phyloP scores from a whole-genome alignment of 2,888 invertebrate species.

The Aspidiotus rigidus region DNA sequence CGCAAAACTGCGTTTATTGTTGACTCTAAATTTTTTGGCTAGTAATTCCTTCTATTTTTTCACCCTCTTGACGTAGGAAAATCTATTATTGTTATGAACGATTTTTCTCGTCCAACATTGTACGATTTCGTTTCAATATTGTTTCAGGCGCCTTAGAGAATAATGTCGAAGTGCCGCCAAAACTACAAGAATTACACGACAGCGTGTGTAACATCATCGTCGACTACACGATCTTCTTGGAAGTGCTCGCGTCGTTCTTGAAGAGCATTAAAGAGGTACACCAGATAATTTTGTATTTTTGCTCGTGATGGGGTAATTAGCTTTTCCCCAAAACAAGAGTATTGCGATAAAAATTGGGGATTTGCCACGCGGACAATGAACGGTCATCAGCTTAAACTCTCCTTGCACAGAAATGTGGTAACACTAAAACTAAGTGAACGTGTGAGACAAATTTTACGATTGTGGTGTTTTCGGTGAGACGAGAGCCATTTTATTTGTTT shows the following conservation, averaged over 20 bases:
- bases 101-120: not conserved
- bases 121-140: not conserved
- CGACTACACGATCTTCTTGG: conserved; percentile 61
- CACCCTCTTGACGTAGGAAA: conserved; percentile 8
- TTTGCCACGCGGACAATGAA: no score
- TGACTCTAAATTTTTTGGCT: conserved; percentile 13
- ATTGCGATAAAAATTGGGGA: no score
- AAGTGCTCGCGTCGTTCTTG: conserved; percentile 62
- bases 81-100: not conserved
- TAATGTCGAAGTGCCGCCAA: conserved; percentile 55
- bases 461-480: no score
- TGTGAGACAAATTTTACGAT: no score
- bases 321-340: no score
- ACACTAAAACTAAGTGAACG: no score
- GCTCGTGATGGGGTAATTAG: no score
- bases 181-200: conserved; percentile 57
- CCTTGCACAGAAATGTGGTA: no score
- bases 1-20: not conserved
- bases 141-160: conserved; percentile 41
- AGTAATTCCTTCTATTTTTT: conserved; percentile 17
- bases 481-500: no score
- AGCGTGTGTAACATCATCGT: conserved; percentile 57
- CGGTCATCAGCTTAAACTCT: no score
- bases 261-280: conserved; percentile 55
- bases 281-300: not conserved